Percentiles rank a stretch among this genome's conserved stretches.
phyloP scores from a whole-genome alignment of 2,888 invertebrate species.

The Meteorus cinctellus region DNA sequence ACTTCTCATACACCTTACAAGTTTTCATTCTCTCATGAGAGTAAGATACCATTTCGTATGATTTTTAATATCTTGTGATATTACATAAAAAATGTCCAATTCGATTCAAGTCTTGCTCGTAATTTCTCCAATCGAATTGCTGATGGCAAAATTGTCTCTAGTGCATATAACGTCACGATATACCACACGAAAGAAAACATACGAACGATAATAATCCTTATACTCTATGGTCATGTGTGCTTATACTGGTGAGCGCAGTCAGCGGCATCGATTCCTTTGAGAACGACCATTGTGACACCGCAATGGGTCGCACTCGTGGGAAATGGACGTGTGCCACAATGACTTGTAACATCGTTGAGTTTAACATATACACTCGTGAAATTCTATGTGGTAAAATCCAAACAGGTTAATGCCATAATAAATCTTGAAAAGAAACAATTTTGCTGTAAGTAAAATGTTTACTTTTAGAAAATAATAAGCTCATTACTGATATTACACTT shows the following conservation, averaged over 20 bases:
- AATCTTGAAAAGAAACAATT: not conserved
- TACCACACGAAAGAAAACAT: not conserved
- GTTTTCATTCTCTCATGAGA: constrained; percentile 3
- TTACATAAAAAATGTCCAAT: not conserved
- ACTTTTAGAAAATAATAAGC: no score
- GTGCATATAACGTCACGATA: not conserved
- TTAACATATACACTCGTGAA: not conserved
- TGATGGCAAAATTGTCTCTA: not conserved
- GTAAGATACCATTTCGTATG: not conserved
- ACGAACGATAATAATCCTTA: constrained; percentile 19
- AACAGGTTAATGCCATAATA: not conserved
- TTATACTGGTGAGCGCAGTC: constrained; percentile 41
- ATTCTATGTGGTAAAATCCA: not conserved
- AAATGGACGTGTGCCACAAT: constrained; percentile 44
- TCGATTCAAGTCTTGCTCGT: not conserved
- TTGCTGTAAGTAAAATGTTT: not conserved
- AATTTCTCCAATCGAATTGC: constrained; percentile 13
- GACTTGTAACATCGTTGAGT: constrained; percentile 13
- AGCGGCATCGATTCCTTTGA: constrained; percentile 48
- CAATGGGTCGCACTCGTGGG: constrained; percentile 40
- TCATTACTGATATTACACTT: no score
- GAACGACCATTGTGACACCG: not conserved
- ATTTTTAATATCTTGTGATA: not conserved
- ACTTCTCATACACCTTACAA: not conserved
- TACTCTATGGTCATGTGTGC: not conserved